Percentiles rank a stretch among this genome's conserved stretches.
Conservation (phyloP, 2,797 vertebrate species). For the Morelia viridis region DNA sequence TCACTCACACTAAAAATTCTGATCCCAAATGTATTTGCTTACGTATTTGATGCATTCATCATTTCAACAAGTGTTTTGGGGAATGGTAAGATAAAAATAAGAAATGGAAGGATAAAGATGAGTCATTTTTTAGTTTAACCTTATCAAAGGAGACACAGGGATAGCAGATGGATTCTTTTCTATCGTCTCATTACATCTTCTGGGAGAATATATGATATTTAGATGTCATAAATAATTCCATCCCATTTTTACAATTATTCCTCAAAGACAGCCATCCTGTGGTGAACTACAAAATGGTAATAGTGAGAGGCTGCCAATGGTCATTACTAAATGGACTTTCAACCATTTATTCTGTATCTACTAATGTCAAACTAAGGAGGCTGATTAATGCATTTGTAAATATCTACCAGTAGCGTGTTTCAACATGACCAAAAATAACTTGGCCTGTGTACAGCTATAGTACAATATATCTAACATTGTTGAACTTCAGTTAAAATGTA, state of each 20-base stretch:
- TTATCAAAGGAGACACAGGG: neutral
- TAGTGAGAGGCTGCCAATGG: neutral
- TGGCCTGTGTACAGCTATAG: slow-evolving; percentile 47
- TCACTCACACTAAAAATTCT: neutral
- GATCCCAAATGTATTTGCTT: neutral
- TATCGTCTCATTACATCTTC: neutral
- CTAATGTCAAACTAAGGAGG: slow-evolving; percentile 43
- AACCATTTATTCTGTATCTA: slow-evolving; percentile 28
- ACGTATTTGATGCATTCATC: neutral
- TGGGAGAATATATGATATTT: neutral
- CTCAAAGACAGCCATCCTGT: slow-evolving; percentile 38
- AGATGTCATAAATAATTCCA: neutral
- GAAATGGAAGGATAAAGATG: neutral
- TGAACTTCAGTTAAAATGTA: slow-evolving; percentile 61
- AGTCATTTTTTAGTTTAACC: neutral
- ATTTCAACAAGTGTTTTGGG: neutral
- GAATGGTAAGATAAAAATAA: neutral
- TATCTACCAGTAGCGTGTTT: slow-evolving; percentile 51
- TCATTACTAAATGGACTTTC: slow-evolving; percentile 21
- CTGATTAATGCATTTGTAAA: slow-evolving; percentile 43
- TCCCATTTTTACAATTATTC: slow-evolving; percentile 6
- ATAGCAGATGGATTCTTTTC: neutral
- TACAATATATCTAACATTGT: slow-evolving; percentile 49
- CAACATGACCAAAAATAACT: slow-evolving; percentile 54
- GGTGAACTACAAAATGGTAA: slow-evolving; percentile 28